A percentile compares a stretch with the other conserved stretches of the same genome.
These are phyloP conservation scores for Sebastes wilsoni DNA, from an alignment of 2,797 vertebrate species.

Conservation along the genomic window DNA sequence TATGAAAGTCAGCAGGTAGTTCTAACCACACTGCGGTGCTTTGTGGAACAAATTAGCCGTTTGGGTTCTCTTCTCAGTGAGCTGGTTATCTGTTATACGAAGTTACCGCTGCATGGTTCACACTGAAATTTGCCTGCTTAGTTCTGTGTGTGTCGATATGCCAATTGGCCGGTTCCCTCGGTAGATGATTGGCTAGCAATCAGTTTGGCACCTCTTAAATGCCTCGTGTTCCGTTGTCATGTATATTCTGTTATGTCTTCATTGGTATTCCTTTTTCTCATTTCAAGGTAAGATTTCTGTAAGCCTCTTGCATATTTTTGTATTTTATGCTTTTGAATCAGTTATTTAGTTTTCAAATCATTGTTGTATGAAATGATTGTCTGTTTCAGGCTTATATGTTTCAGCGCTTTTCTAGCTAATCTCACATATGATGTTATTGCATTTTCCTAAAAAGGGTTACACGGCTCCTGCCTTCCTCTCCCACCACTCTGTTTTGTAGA, in stretches of 20 bases:
- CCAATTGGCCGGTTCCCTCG: slow-evolving; percentile 10
- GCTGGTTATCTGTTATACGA: slow-evolving; percentile 3
- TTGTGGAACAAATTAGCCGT: background rate
- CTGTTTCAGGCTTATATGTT: background rate
- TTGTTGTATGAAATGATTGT: background rate
- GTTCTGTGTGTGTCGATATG: slow-evolving; percentile 9
- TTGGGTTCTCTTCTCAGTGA: background rate
- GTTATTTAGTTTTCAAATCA: background rate
- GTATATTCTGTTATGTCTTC: slow-evolving; percentile 23
- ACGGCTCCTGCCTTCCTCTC: background rate
- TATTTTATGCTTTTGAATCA: background rate
- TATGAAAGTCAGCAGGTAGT: slow-evolving; percentile 18
- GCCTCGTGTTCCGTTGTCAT: slow-evolving; percentile 12
- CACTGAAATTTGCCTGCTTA: slow-evolving; percentile 10
- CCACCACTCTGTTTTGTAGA: background rate
- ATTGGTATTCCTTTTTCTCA: background rate
- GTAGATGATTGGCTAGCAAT: slow-evolving; percentile 31
- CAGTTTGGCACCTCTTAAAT: slow-evolving; percentile 40
- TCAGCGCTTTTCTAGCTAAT: background rate
- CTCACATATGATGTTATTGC: background rate
- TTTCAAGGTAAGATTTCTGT: slow-evolving; percentile 8
- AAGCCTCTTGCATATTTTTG: background rate
- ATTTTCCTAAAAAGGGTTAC: background rate
- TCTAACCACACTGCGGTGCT: background rate
- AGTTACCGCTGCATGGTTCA: background rate